Percentiles rank a stretch among this genome's conserved stretches.
Conservation (phyloP, 2,888 invertebrate genomes). For the Caenorhabditis virilis region DNA sequence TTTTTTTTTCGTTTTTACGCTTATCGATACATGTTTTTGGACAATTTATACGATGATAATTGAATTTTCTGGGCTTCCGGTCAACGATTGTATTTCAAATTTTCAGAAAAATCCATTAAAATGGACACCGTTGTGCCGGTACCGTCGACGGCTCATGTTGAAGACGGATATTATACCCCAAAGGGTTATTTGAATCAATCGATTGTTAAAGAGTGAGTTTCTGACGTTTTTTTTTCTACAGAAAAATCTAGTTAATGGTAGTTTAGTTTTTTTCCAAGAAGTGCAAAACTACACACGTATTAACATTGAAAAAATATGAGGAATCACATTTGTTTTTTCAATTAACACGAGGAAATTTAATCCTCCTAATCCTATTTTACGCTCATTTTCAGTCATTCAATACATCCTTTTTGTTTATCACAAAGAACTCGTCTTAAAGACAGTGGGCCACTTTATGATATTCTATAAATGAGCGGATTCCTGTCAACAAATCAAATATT, state of each 20-base stretch:
- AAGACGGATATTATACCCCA: slow-evolving; percentile 27
- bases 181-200: slow-evolving; percentile 30
- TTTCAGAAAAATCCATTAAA: background rate
- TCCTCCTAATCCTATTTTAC: too few species aligned
- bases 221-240: background rate
- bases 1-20: slow-evolving; percentile 7
- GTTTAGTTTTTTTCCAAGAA: background rate
- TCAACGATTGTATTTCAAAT: background rate
- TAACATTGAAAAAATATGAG: too few species aligned
- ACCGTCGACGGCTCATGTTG: background rate
- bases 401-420: too few species aligned
- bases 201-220: slow-evolving; percentile 24
- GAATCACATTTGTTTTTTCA: background rate
- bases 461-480: too few species aligned
- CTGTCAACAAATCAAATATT: too few species aligned
- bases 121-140: slow-evolving; percentile 33
- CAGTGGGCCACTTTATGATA: too few species aligned
- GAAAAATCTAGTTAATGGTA: background rate
- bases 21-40: slow-evolving; percentile 7
- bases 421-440: too few species aligned
- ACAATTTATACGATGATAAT: background rate
- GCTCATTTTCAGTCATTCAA: too few species aligned
- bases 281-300: too few species aligned
- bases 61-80: background rate
- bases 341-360: too few species aligned